Evolutionary conservation across 1,140 invertebrate genomes (phyloP).

Genomic region (Portunus trituberculatus): DNA sequence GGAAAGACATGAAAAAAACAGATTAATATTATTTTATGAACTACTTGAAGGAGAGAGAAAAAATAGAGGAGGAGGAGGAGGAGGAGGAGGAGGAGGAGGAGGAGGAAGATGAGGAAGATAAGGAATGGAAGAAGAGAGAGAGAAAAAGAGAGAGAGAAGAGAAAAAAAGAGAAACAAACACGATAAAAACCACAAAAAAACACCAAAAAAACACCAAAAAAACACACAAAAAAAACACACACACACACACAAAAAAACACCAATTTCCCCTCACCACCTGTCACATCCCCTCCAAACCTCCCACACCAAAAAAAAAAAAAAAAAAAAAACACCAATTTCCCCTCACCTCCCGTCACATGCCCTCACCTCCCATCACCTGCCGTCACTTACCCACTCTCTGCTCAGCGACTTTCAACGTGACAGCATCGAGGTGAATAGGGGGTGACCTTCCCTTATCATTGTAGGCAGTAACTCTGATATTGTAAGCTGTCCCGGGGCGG

Average conservation of each 20-base stretch:
- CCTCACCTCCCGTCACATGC: too few relatives aligned
- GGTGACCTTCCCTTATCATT: conserved; percentile 90
- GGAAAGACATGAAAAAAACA: neutral
- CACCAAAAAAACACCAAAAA: neutral
- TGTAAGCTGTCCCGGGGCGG: conserved; percentile 86
- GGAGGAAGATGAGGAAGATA: neutral
- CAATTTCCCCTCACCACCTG: too few relatives aligned
- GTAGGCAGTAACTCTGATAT: conserved; percentile 87
- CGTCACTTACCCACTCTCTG: conserved; percentile 87
- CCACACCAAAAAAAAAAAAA: too few relatives aligned
- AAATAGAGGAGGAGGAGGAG: neutral
- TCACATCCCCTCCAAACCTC: too few relatives aligned
- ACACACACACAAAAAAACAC: neutral
- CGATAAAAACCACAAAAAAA: neutral
- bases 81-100: neutral
- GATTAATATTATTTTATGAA: too few relatives aligned
- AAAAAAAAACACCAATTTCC: too few relatives aligned
- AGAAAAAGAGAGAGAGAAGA: too few relatives aligned
- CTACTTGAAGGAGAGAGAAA: neutral
- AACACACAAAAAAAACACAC: neutral
- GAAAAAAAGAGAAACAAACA: neutral
- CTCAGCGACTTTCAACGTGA: conserved; percentile 89
- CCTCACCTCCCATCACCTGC: too few relatives aligned
- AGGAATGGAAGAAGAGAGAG: neutral
- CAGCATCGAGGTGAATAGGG: conserved; percentile 86